Base-by-base conservation (phyloP, 2,888 invertebrate genomes). In the Hypomecis punctinalis region DNA sequence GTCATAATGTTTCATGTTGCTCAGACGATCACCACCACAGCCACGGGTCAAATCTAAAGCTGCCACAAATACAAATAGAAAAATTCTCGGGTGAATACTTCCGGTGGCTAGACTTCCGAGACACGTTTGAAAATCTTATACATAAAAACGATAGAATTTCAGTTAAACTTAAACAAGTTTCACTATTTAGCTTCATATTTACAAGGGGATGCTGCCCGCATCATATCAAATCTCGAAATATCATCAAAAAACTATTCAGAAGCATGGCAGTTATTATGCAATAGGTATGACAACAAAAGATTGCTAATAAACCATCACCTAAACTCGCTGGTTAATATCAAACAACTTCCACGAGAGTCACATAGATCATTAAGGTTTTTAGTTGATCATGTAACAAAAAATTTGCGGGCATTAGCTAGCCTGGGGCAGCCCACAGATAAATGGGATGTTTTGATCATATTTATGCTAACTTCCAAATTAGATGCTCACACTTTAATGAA, bases 311-410 rank as follows among this genome's bases (percentile, higher is more conserved):
- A n/a, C n/a, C n/a, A n/a, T n/a, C n/a, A n/a, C n/a, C n/a, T n/a
- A n/a, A n/a, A n/a, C n/a, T n/a, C n/a, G n/a, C n/a, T n/a, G n/a
- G n/a, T n/a, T n/a, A n/a, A n/a, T n/a, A n/a, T n/a, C n/a, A n/a
- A n/a, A n/a, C n/a, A n/a, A n/a, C n/a, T n/a, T 63, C 39, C n/a
- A 11, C 69, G 7, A 35, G 71, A 75, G 10, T 62, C 73, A 8
- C 68, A 73, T 47, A 46, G 33, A 0, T 69, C 70, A 0, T 63
- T 74, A 5, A 64, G 70, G n/a, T 70, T 64, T 46, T 47, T 76
- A 43, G 67, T 74, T 0, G 73, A 74, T 45, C 70, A 74, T 33
- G 63, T 76, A 0, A 69, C 70, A 0, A 76, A 77, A 43, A 72
- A 77, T 39, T 61, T 76, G 43, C 68, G 76, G 0, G 76, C 77